Conservation (phyloP, 2,113 vertebrate species). For the Triplophysa dalaica region DNA sequence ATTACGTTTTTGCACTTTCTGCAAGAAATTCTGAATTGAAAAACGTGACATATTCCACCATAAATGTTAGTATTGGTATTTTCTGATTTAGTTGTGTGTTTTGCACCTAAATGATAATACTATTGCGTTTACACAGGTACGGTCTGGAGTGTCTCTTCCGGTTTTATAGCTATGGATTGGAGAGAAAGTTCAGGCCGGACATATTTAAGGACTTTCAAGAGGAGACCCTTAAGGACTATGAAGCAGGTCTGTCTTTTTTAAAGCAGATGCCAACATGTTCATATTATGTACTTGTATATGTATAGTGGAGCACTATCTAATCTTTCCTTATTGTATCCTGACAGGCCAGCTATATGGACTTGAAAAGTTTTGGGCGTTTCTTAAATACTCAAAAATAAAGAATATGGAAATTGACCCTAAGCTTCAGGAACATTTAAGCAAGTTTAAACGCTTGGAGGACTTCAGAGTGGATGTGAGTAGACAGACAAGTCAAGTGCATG, state of each 20-base stretch:
- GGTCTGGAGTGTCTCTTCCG: conserved; percentile 99
- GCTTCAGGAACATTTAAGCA: conserved; percentile 91
- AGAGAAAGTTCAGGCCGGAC: conserved; percentile 95
- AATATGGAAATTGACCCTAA: conserved; percentile 92
- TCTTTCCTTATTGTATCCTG: neutral
- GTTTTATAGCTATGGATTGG: conserved; percentile 97
- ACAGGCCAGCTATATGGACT: conserved; percentile 96
- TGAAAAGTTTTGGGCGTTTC: conserved; percentile 99
- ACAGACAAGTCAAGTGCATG: neutral
- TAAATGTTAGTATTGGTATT: too few species aligned
- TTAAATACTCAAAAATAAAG: conserved; percentile 99
- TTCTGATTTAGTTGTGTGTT: too few species aligned
- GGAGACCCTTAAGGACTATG: conserved; percentile 94
- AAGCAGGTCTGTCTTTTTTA: conserved; percentile 78
- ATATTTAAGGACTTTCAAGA: conserved; percentile 99
- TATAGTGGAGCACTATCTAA: neutral
- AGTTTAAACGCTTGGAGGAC: conserved; percentile 96
- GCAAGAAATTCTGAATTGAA: too few species aligned
- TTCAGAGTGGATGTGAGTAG: conserved; percentile 95
- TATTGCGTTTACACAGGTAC: conserved; percentile 76
- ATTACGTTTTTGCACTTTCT: too few species aligned
- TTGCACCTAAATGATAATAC: too few species aligned
- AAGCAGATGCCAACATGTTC: neutral
- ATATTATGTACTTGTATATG: neutral
- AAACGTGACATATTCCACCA: too few species aligned